These are phyloP conservation scores for Pungitius pungitius DNA, from an alignment of 2,113 vertebrate genomes.

Conservation along the genomic window DNA sequence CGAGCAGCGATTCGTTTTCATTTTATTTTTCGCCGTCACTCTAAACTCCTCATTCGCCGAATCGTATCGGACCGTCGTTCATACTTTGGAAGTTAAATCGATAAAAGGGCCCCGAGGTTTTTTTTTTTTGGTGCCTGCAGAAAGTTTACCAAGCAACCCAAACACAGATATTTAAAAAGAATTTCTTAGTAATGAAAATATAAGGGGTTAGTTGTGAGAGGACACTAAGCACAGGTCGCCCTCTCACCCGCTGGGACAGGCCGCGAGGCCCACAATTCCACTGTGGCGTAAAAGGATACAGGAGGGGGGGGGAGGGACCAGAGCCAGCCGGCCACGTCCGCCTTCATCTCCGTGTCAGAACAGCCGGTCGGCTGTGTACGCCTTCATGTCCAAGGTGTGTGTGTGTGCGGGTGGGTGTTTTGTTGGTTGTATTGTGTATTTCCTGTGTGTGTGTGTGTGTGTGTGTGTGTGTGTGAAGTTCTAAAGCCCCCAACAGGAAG, in stretches of 20 bases:
- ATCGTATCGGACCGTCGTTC: conserved; percentile 67
- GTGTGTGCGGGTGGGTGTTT: conserved; percentile 15
- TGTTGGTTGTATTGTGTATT: conserved; percentile 7
- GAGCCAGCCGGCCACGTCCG: conserved; percentile 55
- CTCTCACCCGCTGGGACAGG: conserved; percentile 59
- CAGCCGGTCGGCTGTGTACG: conserved; percentile 59
- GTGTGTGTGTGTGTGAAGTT: conserved; percentile 24
- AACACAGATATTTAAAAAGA: conserved; percentile 55
- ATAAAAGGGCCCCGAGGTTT: conserved; percentile 45
- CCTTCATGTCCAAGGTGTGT: conserved; percentile 38
- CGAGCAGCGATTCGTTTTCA: conserved; percentile 65
- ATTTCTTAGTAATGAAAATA: conserved; percentile 45
- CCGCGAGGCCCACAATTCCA: conserved; percentile 42
- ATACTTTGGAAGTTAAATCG: conserved; percentile 68
- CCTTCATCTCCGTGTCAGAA: conserved; percentile 65
- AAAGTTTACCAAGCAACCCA: conserved; percentile 51
- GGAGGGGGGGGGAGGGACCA: conserved; percentile 31
- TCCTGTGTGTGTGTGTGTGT: conserved; percentile 22
- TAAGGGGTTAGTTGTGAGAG: conserved; percentile 49
- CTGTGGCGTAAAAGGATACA: conserved; percentile 64
- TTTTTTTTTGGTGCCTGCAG: conserved; percentile 53
- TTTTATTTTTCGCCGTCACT: conserved; percentile 73
- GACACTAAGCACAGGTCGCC: conserved; percentile 72
- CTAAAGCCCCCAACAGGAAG: conserved; percentile 48
- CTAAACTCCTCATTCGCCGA: conserved; percentile 62